Percentiles rank a stretch among this genome's conserved stretches.
Conservation (phyloP, 2,113 vertebrate genomes). For the Podilymbus podiceps region DNA sequence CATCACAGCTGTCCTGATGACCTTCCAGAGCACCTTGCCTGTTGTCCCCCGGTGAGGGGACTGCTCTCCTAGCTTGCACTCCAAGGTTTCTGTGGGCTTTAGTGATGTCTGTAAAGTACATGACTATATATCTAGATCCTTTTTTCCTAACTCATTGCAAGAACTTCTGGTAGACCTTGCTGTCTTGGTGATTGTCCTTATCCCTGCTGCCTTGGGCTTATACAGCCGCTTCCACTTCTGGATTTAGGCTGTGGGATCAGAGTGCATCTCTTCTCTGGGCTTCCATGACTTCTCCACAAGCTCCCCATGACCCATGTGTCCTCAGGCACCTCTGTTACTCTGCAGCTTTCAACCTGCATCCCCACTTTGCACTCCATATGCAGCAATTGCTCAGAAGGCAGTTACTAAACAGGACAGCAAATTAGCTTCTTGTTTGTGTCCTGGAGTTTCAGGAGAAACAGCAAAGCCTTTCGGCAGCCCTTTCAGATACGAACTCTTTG, state of each 20-base stretch:
- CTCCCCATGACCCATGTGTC: not conserved
- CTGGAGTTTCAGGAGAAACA: not conserved
- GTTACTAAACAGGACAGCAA: not conserved
- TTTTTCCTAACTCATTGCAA: not conserved
- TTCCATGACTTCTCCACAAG: not conserved
- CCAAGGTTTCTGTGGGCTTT: not conserved
- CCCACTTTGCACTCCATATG: not conserved
- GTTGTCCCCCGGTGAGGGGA: not conserved
- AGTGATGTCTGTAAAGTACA: not conserved
- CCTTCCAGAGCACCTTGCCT: not conserved
- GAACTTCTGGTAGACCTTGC: not conserved
- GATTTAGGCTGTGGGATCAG: not conserved
- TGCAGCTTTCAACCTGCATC: not conserved
- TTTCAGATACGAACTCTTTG: not conserved
- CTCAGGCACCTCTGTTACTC: not conserved
- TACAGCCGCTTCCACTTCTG: not conserved
- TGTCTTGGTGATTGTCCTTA: not conserved
- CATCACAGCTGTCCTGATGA: not conserved
- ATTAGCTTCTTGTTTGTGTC: not conserved
- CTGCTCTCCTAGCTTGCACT: not conserved
- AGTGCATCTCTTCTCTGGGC: not conserved
- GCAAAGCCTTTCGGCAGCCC: not conserved
- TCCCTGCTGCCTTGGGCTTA: not conserved
- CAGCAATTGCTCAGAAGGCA: not conserved
- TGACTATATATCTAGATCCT: no score